Evolutionary conservation across 1,140 invertebrate species (phyloP).

Genomic region (Halyomorpha halys): DNA sequence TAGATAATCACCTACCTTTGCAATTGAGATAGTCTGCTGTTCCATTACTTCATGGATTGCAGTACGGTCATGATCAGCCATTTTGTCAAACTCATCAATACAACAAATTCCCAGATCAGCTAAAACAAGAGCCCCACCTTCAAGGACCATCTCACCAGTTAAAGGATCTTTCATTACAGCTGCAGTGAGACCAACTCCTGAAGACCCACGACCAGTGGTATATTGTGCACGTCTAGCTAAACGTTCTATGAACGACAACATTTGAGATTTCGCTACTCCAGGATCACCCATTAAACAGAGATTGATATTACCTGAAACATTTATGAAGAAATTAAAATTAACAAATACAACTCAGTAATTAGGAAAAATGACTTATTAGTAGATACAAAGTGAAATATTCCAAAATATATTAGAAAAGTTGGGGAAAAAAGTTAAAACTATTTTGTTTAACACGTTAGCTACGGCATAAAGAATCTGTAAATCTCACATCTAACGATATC

Average conservation of each 20-base stretch:
- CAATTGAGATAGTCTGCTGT: slow-evolving; percentile 99
- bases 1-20: slow-evolving; percentile 55
- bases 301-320: slow-evolving; percentile 76
- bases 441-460: no score
- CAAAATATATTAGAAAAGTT: no score
- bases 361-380: not conserved
- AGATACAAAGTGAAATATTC: no score
- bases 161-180: slow-evolving; percentile 96
- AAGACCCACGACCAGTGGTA: slow-evolving; percentile 93
- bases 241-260: slow-evolving; percentile 89
- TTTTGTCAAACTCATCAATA: slow-evolving; percentile 99
- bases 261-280: slow-evolving; percentile 96
- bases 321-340: no score
- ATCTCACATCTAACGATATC: no score
- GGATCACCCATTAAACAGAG: slow-evolving; percentile 99
- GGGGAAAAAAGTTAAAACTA: no score
- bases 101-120: slow-evolving; percentile 97
- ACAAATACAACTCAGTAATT: no score
- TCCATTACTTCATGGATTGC: slow-evolving; percentile 99
- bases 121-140: slow-evolving; percentile 95
- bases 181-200: slow-evolving; percentile 95
- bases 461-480: no score
- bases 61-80: slow-evolving; percentile 90
- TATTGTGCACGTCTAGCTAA: slow-evolving; percentile 72
- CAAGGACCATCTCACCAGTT: slow-evolving; percentile 64